Base-by-base conservation (phyloP, 2,113 vertebrate genomes). In the Phaethornis superciliosus region DNA sequence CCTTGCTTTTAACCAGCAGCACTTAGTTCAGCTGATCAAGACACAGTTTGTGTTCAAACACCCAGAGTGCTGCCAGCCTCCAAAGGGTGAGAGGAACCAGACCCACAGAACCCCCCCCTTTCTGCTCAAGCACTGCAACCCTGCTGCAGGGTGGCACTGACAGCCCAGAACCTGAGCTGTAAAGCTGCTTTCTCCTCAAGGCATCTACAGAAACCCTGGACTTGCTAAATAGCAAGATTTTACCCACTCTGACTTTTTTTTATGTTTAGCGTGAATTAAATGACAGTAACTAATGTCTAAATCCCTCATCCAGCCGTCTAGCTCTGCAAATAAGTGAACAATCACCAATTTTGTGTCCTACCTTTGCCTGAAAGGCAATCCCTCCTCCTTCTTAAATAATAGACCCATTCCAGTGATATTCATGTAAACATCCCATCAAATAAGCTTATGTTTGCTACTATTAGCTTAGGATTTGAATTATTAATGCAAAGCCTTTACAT, bases 51-150 rank as follows among this genome's bases (percentile, higher is more conserved):
- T 4, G 37, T 12, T 68, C 35, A 69, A 42, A 80, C 40, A 12
- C 11, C 40, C 40, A 40, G 6, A 37, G 13, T 8, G 35, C 68
- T 69, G 51, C 9, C 82, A 93, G 42, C 32, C 18, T 72, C 63
- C 1, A 2, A 51, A 77, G 21, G 6, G 13, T 23, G 23, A 72
- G 4, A 12, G 27, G n/a, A 81, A 30, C 40, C 1, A 0, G 11
- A 26, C 27, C 69, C 46, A 49, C 6, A 51, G 60, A 49, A 2
- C 1, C 26, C 33, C 52, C 2, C 26, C 37, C 52, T 8, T 1
- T 2, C 35, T 54, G 21, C 51, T 3, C 2, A 21, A 33, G 63
- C 18, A 1, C 0, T 3, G 23, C 30, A 68, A 15, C 49, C 21
- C 32, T 47, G 24, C 56, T 33, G 26, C 24, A 51, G 56, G 49